Evolutionary conservation across 2,797 vertebrate species (phyloP), one percentile per base, ranked within the genome.

Genomic region (Manis pentadactyla): DNA sequence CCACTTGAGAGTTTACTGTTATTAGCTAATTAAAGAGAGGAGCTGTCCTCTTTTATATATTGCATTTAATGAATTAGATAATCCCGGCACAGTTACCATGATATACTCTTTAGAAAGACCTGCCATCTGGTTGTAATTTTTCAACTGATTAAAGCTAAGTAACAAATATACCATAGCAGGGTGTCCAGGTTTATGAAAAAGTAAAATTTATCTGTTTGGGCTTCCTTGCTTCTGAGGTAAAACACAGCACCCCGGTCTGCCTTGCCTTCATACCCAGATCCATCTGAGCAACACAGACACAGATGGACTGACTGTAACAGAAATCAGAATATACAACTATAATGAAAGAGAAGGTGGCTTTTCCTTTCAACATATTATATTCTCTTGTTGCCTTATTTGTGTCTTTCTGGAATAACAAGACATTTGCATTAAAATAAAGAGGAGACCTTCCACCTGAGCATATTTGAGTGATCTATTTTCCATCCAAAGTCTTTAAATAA

Each of bases 351-450:
- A 97, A 98, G 97, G 82, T 93, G 15, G 5, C 39, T 95, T 96
- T 96, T 79, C 85, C 64, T 87, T 95, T 95, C 95, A 96, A 82
- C 93, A 61, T 29, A 51, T 39, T 87, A 15, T 90, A 66, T 78
- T 97, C 69, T 88, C 64, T 91, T 90, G 53, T 51, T 87, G 92
- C 86, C 46, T 98, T 96, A 78, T 91, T 92, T 94, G 51, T 87
- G 46, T 74, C 83, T 88, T 96, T 96, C 64, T 93, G 55, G 46
- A 90, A 90, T 97, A 79, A 94, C 37, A 39, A 39, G 37, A 39
- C 53, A 75, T 82, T 86, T 97, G 51, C 96, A 93, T 93, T 97
- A 96, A 97, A 97, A 95, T 97, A 97, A 95, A 97, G 39, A 93
- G 69, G 55, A 96, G 86, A 90, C 31, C 90, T 96, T 90, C 97